These are phyloP conservation scores for Dicerorhinus sumatrensis DNA, from an alignment of 2,113 vertebrate species.

Conservation along the genomic window DNA sequence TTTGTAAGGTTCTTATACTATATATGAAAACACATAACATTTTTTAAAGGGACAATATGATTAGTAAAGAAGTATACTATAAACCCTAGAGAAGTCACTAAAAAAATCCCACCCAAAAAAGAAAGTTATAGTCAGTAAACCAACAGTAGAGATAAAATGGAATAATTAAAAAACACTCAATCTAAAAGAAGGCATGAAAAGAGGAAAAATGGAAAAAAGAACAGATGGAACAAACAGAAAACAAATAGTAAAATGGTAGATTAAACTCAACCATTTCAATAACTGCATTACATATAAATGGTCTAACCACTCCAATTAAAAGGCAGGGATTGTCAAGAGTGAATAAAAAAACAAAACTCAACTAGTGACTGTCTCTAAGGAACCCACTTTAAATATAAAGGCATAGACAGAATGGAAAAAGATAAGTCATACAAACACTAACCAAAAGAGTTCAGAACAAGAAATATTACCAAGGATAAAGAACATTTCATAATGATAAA, in stretches of 20 bases:
- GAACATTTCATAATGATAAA: neutral
- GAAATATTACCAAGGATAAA: neutral
- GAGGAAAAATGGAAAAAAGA: neutral
- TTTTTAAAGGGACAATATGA: neutral
- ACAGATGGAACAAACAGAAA: conserved; percentile 3
- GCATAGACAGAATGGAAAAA: neutral
- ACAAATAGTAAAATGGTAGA: neutral
- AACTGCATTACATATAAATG: neutral
- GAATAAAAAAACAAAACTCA: conserved; percentile 17
- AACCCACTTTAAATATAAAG: neutral
- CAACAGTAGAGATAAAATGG: neutral
- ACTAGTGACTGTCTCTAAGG: neutral
- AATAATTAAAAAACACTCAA: neutral
- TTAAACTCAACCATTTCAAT: conserved; percentile 1
- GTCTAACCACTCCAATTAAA: neutral
- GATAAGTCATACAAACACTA: neutral
- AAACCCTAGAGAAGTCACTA: neutral
- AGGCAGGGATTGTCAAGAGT: neutral
- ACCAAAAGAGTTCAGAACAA: neutral
- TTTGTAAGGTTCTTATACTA: neutral
- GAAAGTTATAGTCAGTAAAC: neutral
- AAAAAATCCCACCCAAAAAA: neutral
- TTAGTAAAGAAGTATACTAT: neutral
- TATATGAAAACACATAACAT: neutral
- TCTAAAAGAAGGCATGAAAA: neutral